Base-by-base conservation (phyloP, 2,797 vertebrate genomes). In the Amazonetta brasiliensis region DNA sequence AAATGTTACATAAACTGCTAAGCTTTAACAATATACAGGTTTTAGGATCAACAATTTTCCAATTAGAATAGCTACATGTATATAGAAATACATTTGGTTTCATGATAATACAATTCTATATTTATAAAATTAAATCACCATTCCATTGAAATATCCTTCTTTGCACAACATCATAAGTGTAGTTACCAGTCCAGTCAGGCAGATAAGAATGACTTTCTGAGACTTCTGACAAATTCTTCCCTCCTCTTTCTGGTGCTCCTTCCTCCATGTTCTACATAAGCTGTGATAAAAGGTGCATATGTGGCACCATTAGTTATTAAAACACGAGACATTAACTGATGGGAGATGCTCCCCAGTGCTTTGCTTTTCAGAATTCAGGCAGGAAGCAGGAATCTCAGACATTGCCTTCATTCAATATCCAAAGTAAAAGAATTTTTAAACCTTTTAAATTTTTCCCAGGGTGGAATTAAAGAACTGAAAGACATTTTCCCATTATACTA, bases 91-190 rank as follows among this genome's bases (percentile, higher is more conserved):
- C 12, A 75, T 72, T 81, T 75, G 18, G 8, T n/a, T 84, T 95
- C 55, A 69, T 37, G 43, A 73, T 46, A 62, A 31, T 79, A 87
- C 41, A 84, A 73, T 35, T 75, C 16, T 8, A 11, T 55, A 86
- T 79, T 92, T 88, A 75, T 66, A 91, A 94, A 94, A 94, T 37
- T 75, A 76, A 93, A 93, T 62, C 59, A 76, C 55, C n/a, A 62
- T 55, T 78, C 46, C 33, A 81, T 12, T 30, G 9, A 94, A 91
- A 82, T 76, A 88, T n/a, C 48, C 23, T 64, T 88, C 33, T 90
- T 87, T 82, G 67, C 58, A 67, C 44, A 87, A 55, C 39, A 84
- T 39, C 55, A 66, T 35, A 81, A 91, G 75, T 59, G 48, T 37
- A 90, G 25, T 75, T 68, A 81, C 48, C 41, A 30, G 18, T 66